phyloP scores from a whole-genome alignment of 2,113 vertebrate genomes.

The Emydura subglobosa region DNA sequence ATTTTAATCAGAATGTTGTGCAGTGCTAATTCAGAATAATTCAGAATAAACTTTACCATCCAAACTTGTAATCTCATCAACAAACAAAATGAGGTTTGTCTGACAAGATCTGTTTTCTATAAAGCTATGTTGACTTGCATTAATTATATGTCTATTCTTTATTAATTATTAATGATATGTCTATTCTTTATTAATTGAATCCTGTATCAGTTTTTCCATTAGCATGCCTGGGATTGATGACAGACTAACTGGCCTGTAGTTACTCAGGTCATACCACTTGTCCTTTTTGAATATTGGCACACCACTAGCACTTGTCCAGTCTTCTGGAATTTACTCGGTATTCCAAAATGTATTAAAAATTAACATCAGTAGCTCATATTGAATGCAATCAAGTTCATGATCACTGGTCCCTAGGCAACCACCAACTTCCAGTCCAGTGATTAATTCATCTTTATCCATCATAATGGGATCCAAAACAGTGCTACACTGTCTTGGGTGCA shows the following conservation, averaged over 20 bases:
- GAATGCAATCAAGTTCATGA: background rate
- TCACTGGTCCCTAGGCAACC: background rate
- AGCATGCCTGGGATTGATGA: background rate
- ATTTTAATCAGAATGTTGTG: background rate
- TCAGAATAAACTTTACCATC: background rate
- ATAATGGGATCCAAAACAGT: background rate
- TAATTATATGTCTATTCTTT: background rate
- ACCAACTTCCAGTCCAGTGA: background rate
- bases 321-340: background rate
- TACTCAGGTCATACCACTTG: background rate
- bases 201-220: background rate
- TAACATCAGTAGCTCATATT: background rate
- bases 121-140: background rate
- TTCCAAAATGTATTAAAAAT: background rate
- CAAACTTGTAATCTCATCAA: background rate
- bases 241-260: background rate
- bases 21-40: background rate
- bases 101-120: background rate
- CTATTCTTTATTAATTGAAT: background rate
- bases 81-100: background rate
- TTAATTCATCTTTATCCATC: background rate
- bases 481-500: rapidly evolving
- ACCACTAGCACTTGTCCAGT: background rate
- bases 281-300: background rate
- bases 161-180: background rate